Conservation (phyloP, 2,888 invertebrate species). For the Caenorhabditis afra region DNA sequence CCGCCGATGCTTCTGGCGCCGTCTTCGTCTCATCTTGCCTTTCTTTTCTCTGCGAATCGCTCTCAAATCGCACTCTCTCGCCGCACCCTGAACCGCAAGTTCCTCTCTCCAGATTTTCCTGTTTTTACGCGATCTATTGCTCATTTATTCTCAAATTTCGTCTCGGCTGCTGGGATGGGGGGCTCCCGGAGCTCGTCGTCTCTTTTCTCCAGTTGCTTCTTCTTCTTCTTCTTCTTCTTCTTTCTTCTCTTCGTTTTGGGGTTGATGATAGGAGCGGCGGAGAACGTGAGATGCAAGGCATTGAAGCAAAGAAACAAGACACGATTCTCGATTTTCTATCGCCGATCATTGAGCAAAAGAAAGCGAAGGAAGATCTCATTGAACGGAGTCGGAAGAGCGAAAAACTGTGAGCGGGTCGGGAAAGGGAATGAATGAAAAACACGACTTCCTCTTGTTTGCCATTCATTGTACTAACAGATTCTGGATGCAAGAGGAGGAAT, state of each 20-base stretch:
- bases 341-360: conserved; percentile 38
- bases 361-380: conserved; percentile 1
- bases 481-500: conserved; percentile 13
- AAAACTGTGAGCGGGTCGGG: conserved; percentile 1
- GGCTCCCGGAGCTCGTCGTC: conserved; percentile 11
- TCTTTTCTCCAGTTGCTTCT: conserved; percentile 24
- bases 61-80: conserved; percentile 53
- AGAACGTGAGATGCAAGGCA: conserved; percentile 43
- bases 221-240: conserved; percentile 11
- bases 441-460: background rate
- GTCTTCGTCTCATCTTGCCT: conserved; percentile 57
- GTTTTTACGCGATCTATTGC: conserved; percentile 64
- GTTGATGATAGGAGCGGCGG: conserved; percentile 41
- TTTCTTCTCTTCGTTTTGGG: conserved; percentile 39
- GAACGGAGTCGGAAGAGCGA: background rate
- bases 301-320: conserved; percentile 29
- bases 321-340: conserved; percentile 28
- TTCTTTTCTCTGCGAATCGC: conserved; percentile 53
- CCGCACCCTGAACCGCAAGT: conserved; percentile 49
- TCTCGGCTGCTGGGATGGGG: conserved; percentile 29
- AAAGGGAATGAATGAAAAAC: conserved; percentile 9
- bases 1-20: conserved; percentile 49
- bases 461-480: conserved; percentile 31
- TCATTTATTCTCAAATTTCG: conserved; percentile 68
- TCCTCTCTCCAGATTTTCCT: conserved; percentile 58